phyloP scores from a whole-genome alignment of 1,140 invertebrate genomes.

The Protaetia brevitarsis region DNA sequence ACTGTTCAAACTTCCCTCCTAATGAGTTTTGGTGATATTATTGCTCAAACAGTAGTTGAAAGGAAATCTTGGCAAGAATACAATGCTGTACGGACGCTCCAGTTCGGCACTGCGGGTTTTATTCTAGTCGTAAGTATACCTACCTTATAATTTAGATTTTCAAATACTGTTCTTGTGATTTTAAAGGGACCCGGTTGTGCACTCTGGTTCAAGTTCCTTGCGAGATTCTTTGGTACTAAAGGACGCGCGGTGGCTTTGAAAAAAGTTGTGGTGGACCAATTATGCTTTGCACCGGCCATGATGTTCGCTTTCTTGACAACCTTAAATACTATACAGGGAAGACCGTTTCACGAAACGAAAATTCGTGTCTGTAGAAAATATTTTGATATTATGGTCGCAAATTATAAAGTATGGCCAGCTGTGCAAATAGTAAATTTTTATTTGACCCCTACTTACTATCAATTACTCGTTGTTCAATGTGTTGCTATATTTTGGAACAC shows the following conservation, averaged over 20 bases:
- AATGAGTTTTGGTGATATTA: constrained; percentile 54
- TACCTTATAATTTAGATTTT: background rate
- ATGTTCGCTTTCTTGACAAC: constrained; percentile 56
- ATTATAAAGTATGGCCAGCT: constrained; percentile 82
- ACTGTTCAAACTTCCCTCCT: constrained; percentile 53
- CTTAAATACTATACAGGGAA: constrained; percentile 62
- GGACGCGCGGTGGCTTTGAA: constrained; percentile 57
- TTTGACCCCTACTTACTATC: constrained; percentile 74
- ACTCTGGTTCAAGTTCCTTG: constrained; percentile 68
- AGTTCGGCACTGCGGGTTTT: constrained; percentile 52
- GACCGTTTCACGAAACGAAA: constrained; percentile 54
- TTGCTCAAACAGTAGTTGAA: constrained; percentile 53
- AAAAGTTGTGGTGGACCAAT: constrained; percentile 76
- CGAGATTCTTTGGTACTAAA: constrained; percentile 55
- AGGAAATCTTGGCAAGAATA: constrained; percentile 44
- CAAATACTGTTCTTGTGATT: constrained; percentile 27
- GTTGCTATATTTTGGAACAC: constrained; percentile 85
- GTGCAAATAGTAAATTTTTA: constrained; percentile 83
- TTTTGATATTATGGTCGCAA: constrained; percentile 64
- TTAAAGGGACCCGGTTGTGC: constrained; percentile 66
- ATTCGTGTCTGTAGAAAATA: constrained; percentile 62
- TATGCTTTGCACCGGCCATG: constrained; percentile 66
- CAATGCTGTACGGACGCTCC: constrained; percentile 48
- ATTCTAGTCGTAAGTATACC: constrained; percentile 51
- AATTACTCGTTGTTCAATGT: constrained; percentile 74